Conservation (phyloP, 2,113 vertebrate species). For the Sisor rabdophorus region DNA sequence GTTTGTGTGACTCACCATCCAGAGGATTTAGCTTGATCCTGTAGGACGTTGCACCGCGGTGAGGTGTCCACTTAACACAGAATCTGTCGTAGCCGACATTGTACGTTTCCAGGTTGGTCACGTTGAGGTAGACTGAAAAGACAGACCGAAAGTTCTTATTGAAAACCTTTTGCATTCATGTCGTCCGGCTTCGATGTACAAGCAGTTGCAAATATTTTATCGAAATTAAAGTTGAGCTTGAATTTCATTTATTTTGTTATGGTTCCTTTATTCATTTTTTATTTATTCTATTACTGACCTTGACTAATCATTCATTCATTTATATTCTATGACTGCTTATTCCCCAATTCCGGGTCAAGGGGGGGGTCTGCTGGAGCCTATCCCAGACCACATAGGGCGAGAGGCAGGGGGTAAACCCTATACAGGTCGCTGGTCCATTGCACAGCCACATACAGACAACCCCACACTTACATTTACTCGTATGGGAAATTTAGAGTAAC, state of each 20-base stretch:
- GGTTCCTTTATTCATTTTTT: background rate
- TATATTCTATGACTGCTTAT: too few species aligned
- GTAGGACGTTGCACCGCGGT: slow-evolving; percentile 88
- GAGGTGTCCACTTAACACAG: slow-evolving; percentile 86
- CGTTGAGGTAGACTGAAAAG: slow-evolving; percentile 87
- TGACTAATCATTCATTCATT: too few species aligned
- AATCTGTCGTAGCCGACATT: slow-evolving; percentile 82
- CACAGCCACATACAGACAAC: too few species aligned
- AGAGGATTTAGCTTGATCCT: slow-evolving; percentile 84
- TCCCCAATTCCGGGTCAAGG: too few species aligned
- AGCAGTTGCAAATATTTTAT: background rate
- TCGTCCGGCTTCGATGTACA: background rate
- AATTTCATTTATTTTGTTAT: background rate
- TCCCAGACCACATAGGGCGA: too few species aligned
- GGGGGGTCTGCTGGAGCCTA: too few species aligned
- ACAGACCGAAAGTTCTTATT: background rate
- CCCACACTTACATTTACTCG: too few species aligned
- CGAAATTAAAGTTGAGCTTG: background rate
- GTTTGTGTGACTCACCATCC: slow-evolving; percentile 71
- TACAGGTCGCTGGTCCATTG: too few species aligned
- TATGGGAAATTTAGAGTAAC: too few species aligned
- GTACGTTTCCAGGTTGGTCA: slow-evolving; percentile 84
- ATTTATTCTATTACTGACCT: background rate
- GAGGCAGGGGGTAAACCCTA: too few species aligned
- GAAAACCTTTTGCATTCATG: too few species aligned